A percentile compares a stretch with the other conserved stretches of the same genome.
Conservation (phyloP, 2,113 vertebrate species). For the Axis porcinus region DNA sequence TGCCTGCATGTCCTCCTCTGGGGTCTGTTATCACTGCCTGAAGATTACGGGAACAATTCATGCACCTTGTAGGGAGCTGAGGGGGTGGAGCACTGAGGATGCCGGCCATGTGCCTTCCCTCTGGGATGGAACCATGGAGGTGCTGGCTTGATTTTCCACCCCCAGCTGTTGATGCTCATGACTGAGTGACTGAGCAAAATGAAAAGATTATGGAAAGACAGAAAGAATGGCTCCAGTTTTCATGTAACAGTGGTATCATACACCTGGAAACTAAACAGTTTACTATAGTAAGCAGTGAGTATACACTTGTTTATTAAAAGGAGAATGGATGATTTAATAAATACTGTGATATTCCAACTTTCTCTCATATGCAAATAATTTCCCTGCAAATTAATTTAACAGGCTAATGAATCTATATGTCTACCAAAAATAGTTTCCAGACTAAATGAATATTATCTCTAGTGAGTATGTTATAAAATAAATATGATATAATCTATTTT, state of each 20-base stretch:
- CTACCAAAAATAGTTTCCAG: neutral
- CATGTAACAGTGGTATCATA: neutral
- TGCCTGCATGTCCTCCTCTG: accelerated
- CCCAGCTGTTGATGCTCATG: neutral
- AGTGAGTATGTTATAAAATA: neutral
- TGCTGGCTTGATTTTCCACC: neutral
- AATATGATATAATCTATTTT: neutral
- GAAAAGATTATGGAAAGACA: neutral
- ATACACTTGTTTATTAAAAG: neutral
- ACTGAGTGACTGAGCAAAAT: neutral
- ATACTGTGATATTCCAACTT: neutral
- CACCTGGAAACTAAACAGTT: neutral
- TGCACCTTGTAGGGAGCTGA: neutral
- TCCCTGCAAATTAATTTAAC: neutral
- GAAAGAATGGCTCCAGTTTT: neutral
- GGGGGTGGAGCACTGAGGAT: too few relatives aligned
- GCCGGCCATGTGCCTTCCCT: neutral
- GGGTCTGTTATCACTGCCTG: too few relatives aligned
- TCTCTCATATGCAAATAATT: neutral
- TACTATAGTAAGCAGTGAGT: neutral
- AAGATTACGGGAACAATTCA: neutral
- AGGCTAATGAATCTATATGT: neutral
- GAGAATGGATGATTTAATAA: neutral
- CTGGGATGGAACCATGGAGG: neutral
- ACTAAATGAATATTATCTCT: neutral